phyloP scores from a whole-genome alignment of 2,797 vertebrate species.

The Propithecus perrieri region DNA sequence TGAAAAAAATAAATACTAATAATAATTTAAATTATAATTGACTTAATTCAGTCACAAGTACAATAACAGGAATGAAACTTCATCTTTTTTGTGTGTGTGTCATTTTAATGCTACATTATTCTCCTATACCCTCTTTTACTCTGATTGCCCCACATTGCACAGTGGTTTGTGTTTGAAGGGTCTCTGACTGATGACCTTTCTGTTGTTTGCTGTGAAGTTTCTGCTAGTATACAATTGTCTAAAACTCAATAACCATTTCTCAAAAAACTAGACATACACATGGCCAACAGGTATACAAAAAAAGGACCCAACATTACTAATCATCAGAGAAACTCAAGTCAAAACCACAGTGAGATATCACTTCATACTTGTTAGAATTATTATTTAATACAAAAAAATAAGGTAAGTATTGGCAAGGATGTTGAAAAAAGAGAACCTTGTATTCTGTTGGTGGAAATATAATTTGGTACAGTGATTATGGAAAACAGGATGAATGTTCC shows the following conservation, averaged over 20 bases:
- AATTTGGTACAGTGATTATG: neutral
- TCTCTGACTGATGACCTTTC: neutral
- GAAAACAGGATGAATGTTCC: neutral
- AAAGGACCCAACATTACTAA: neutral
- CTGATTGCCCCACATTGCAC: neutral
- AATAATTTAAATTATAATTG: neutral
- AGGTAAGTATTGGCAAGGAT: neutral
- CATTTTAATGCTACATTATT: neutral
- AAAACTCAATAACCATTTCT: neutral
- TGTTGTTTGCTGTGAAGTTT: neutral
- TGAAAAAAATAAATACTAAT: neutral
- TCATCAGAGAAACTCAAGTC: neutral
- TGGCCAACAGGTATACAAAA: neutral
- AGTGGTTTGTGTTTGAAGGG: neutral
- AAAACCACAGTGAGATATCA: neutral
- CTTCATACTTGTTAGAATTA: neutral
- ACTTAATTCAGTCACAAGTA: neutral
- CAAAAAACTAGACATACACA: neutral
- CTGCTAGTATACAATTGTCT: neutral
- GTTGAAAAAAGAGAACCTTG: neutral
- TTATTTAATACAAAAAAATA: neutral
- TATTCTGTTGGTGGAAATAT: neutral
- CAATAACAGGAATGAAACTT: neutral
- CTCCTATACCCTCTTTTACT: neutral
- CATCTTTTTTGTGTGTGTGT: neutral